phyloP scores from a whole-genome alignment of 2,797 vertebrate species.

The Siniperca obscura region DNA sequence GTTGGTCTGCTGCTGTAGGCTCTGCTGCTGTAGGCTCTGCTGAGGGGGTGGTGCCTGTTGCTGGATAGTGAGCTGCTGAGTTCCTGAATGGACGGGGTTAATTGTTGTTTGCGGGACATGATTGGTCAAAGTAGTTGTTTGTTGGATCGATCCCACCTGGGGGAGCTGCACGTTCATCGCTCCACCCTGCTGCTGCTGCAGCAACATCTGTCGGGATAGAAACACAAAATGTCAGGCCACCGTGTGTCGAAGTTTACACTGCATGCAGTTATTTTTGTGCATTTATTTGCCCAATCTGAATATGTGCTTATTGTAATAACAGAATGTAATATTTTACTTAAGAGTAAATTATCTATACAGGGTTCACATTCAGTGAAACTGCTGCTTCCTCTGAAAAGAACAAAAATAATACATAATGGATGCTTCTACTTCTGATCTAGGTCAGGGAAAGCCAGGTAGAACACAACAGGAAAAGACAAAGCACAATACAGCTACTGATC shows the following conservation, averaged over 20 bases:
- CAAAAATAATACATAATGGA: constrained; percentile 52
- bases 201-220: constrained; percentile 89
- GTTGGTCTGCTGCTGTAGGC: constrained; percentile 71
- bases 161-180: constrained; percentile 91
- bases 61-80: constrained; percentile 87
- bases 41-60: constrained; percentile 73
- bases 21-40: constrained; percentile 78
- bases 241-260: background rate
- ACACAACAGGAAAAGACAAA: constrained; percentile 33
- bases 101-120: constrained; percentile 87
- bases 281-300: background rate
- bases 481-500: background rate
- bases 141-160: constrained; percentile 89
- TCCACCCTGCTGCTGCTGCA: constrained; percentile 91
- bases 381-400: constrained; percentile 23
- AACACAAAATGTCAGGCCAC: constrained; percentile 27
- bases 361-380: constrained; percentile 18
- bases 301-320: background rate
- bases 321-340: background rate
- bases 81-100: constrained; percentile 86
- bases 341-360: background rate
- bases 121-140: constrained; percentile 86
- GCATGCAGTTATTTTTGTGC: background rate
- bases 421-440: constrained; percentile 49
- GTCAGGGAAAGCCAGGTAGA: constrained; percentile 43